Conservation (phyloP, 2,888 invertebrate species). For the Operophtera brumata region DNA sequence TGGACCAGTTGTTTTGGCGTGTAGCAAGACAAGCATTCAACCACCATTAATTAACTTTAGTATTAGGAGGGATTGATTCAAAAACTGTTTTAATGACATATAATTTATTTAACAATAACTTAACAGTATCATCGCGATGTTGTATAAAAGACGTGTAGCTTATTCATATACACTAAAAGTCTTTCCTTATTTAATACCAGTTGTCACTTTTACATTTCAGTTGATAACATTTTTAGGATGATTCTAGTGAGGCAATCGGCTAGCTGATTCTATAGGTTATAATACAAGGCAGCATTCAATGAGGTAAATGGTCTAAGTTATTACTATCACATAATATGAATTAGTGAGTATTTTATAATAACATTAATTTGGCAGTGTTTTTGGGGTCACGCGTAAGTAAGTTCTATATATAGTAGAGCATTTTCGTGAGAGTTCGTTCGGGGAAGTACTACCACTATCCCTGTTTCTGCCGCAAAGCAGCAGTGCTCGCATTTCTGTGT, state of each 20-base stretch:
- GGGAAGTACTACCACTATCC: too few species aligned
- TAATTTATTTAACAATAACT: conserved; percentile 59
- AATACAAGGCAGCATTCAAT: neutral
- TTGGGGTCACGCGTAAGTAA: too few species aligned
- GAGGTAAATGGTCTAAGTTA: neutral
- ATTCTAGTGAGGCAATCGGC: neutral
- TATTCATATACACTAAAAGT: conserved; percentile 22
- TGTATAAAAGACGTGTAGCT: conserved; percentile 20
- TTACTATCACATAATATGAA: too few species aligned
- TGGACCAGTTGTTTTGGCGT: too few species aligned
- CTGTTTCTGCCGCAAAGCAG: too few species aligned
- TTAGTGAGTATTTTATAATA: too few species aligned
- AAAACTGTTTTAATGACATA: conserved; percentile 17
- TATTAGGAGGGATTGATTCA: neutral
- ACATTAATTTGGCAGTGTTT: too few species aligned
- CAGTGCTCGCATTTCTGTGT: too few species aligned
- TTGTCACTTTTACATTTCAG: conserved; percentile 19
- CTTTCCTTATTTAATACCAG: conserved; percentile 3
- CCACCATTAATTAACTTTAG: too few species aligned
- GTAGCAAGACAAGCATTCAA: too few species aligned
- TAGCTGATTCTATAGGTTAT: neutral
- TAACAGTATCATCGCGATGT: conserved; percentile 37
- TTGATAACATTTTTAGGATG: neutral
- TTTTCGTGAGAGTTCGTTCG: too few species aligned
- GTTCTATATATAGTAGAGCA: too few species aligned